These are phyloP conservation scores for Anorthoa munda DNA, from an alignment of 2,888 invertebrate species.

Conservation along the genomic window DNA sequence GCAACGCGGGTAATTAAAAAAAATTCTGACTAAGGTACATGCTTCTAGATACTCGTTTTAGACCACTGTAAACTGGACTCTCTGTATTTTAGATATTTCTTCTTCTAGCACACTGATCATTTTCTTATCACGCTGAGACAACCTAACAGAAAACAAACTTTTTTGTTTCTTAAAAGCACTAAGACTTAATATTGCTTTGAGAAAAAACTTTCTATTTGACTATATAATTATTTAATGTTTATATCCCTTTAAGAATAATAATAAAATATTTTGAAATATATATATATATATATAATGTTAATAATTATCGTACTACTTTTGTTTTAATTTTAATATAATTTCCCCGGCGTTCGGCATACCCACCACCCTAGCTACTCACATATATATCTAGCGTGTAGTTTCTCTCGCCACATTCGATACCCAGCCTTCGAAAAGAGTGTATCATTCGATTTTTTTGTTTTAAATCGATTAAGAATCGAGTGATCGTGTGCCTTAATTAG, in stretches of 20 bases:
- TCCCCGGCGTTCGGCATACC: constrained; percentile 31
- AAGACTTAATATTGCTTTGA: background rate
- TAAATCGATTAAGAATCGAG: constrained; percentile 49
- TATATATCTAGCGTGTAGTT: constrained; percentile 80
- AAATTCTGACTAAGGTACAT: too few species aligned
- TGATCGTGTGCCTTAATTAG: constrained; percentile 67
- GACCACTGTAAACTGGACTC: too few species aligned
- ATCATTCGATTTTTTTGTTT: constrained; percentile 62
- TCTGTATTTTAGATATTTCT: too few species aligned
- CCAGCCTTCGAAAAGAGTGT: constrained; percentile 73
- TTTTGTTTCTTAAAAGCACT: background rate
- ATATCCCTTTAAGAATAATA: background rate
- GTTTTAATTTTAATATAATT: constrained; percentile 23
- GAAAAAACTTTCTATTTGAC: too few species aligned
- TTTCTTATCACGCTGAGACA: too few species aligned
- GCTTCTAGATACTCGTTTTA: too few species aligned
- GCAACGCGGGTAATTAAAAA: too few species aligned
- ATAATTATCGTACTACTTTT: background rate
- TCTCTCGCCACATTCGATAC: constrained; percentile 80
- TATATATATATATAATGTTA: too few species aligned
- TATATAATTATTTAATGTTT: background rate
- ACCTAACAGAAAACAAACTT: background rate
- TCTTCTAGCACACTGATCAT: too few species aligned
- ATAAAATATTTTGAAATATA: background rate
- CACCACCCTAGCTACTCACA: constrained; percentile 69